Base-by-base conservation (phyloP, 2,797 vertebrate genomes). In the Oreochromis grahami region DNA sequence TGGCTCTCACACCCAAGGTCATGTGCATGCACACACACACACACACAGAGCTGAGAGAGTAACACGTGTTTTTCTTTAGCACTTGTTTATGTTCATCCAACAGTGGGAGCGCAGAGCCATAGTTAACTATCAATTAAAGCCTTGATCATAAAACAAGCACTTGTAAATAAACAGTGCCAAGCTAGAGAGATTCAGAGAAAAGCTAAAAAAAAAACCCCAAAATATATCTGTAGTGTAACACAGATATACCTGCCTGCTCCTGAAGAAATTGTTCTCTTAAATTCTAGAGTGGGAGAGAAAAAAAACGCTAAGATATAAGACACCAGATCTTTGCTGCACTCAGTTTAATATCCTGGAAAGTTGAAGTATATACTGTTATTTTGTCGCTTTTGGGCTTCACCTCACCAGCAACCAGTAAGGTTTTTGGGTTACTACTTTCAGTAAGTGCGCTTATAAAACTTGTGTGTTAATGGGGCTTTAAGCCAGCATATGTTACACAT, bases 81-180 rank as follows among this genome's bases (percentile, higher is more conserved):
- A 93, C 92, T 95, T 96, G 96, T 97, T 96, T 96, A 96, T 96
- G 92, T 95, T 95, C 92, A 94, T 94, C 52, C 90, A 95, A 86
- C 87, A 91, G 94, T 93, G 93, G 91, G 93, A 92, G 90, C 92
- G 91, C 88, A 89, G 90, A 86, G 87, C 89, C 91, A 87, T 34
- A 34, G 89, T 94, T 94, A 96, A 94, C 95, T 93, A 95, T 95
- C 94, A 95, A 95, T 96, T 95, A 95, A 93, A 95, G 86, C 29
- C 63, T 91, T 91, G 90, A 94, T 95, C 92, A 93, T 95, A 95
- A 96, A 94, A 93, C 88, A 92, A 90, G 86, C 79, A 78, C 89
- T 90, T 91, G 91, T 95, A 94, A 95, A 96, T 91, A 94, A 94
- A 93, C 92, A 92, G 82, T 38, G 85, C 88, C 90, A 85, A 81